Evolutionary conservation across 2,113 vertebrate genomes (phyloP).

Genomic region (Clarias batrachus): DNA sequence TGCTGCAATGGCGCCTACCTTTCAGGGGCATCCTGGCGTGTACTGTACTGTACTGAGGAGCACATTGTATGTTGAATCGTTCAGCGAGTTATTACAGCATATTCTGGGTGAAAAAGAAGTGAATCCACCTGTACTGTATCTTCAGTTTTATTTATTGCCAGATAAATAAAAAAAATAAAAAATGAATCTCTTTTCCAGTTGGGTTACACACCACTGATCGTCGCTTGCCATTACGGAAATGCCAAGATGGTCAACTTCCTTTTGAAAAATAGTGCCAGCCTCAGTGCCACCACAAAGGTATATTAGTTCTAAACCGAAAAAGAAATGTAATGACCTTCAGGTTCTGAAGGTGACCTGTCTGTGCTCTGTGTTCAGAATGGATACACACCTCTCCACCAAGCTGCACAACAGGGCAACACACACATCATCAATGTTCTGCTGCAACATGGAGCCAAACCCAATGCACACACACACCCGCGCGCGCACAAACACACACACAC

Average conservation of each 20-base stretch:
- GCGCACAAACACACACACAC: too few relatives aligned
- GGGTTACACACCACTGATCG: constrained; percentile 94
- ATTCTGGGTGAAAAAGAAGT: too few relatives aligned
- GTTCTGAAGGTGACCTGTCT: not conserved
- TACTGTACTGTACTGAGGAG: too few relatives aligned
- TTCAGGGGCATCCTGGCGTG: too few relatives aligned
- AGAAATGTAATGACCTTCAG: not conserved
- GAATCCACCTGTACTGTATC: too few relatives aligned
- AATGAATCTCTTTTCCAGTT: constrained; percentile 73
- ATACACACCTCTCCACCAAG: constrained; percentile 95
- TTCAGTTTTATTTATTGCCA: not conserved
- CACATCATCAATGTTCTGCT: constrained; percentile 95
- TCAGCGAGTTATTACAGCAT: too few relatives aligned
- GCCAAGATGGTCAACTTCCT: constrained; percentile 97
- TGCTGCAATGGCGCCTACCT: too few relatives aligned
- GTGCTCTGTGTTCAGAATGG: constrained; percentile 78
- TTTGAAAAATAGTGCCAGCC: constrained; percentile 86
- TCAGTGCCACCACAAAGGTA: constrained; percentile 96
- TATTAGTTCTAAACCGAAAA: not conserved
- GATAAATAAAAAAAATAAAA: not conserved
- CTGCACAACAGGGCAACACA: constrained; percentile 96
- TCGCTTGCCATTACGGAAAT: constrained; percentile 97
- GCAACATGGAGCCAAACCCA: constrained; percentile 90
- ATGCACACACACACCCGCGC: constrained; percentile 66
- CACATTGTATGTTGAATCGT: too few relatives aligned